Evolutionary conservation across 2,888 invertebrate species (phyloP), one percentile per base, ranked within the genome.

Genomic region (Leucophenga maculata): DNA sequence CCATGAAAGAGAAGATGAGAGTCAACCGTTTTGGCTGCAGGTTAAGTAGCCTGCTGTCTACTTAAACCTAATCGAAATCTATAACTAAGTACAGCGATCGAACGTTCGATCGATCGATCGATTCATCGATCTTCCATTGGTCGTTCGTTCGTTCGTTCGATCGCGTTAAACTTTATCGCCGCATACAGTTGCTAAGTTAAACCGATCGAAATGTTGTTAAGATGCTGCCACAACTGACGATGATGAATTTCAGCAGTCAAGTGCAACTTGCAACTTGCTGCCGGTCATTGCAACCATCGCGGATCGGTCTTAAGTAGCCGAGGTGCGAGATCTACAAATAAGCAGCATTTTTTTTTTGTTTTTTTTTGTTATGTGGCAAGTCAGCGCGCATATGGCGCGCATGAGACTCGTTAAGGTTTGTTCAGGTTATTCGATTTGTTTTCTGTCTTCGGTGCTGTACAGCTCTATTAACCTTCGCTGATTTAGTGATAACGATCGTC

Each of bases 401-500:
- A 6, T 20, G 31, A n/a, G n/a, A 9, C 57, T 64, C n/a, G 62
- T 46, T 64, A 18, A 9, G 14, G 14, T n/a, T 14, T 46, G 31
- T 59, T 3, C 46, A 46, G 62, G 20, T 60, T 20, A 13, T 9
- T 26, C 18, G 32, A n/a, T n/a, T 20, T 60, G 78, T 80, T 82
- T 75, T 73, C 72, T 72, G 67, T 67, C 74, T 39, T 74, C 78
- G 74, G 69, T 59, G 74, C 44, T 54, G 69, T 80, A 85, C 84
- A 86, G 84, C 86, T 85, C 84, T 86, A 87, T 87, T 87, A 87
- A 84, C 84, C 87, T 78, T 60, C 39, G 76, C 86, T 87, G 86
- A 87, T 86, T 85, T 86, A 82, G 87, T 87, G 87, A 87, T 87
- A 87, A 87, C 88, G 86, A 87, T 87, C 87, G 80, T 80, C 85